phyloP scores from a whole-genome alignment of 2,113 vertebrate genomes.

The Podiceps cristatus region DNA sequence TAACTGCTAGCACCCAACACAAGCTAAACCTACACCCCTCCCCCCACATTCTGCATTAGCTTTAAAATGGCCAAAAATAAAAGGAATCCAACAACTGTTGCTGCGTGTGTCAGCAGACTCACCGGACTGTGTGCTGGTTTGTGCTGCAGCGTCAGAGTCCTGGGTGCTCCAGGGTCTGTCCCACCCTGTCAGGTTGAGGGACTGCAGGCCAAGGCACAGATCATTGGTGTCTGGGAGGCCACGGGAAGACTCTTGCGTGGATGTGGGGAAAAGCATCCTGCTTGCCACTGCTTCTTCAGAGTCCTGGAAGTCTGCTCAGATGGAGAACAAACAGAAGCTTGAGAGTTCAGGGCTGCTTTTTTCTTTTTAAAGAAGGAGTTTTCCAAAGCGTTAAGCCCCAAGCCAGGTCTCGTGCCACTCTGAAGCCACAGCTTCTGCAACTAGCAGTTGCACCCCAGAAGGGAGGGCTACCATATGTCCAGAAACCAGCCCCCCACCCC shows the following conservation, averaged over 20 bases:
- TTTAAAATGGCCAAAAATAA: not conserved
- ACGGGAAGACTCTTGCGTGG: conserved; percentile 88
- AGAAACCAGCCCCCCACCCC: conserved; percentile 52
- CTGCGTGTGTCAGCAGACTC: conserved; percentile 76
- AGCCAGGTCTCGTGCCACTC: not conserved
- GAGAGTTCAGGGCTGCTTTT: conserved; percentile 71
- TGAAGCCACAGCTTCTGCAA: conserved; percentile 53
- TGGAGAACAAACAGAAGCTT: conserved; percentile 69
- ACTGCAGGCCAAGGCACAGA: conserved; percentile 96
- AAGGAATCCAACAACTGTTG: conserved; percentile 77
- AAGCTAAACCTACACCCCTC: not conserved
- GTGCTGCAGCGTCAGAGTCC: conserved; percentile 86
- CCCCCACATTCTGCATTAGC: not conserved
- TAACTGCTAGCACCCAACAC: not conserved
- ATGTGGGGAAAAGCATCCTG: conserved; percentile 96
- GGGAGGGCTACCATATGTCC: conserved; percentile 85
- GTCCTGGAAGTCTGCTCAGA: conserved; percentile 86
- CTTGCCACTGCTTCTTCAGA: conserved; percentile 88
- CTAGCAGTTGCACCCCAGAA: conserved; percentile 50
- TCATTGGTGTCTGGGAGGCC: conserved; percentile 89
- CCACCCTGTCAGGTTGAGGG: conserved; percentile 93
- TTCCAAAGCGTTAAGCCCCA: conserved; percentile 39
- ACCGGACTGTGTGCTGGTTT: conserved; percentile 90
- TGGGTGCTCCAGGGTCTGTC: conserved; percentile 97
- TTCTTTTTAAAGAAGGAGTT: conserved; percentile 58